Evolutionary conservation across 2,888 invertebrate genomes (phyloP), one percentile per base, ranked within the genome.

Genomic region (Julus scandinavius): DNA sequence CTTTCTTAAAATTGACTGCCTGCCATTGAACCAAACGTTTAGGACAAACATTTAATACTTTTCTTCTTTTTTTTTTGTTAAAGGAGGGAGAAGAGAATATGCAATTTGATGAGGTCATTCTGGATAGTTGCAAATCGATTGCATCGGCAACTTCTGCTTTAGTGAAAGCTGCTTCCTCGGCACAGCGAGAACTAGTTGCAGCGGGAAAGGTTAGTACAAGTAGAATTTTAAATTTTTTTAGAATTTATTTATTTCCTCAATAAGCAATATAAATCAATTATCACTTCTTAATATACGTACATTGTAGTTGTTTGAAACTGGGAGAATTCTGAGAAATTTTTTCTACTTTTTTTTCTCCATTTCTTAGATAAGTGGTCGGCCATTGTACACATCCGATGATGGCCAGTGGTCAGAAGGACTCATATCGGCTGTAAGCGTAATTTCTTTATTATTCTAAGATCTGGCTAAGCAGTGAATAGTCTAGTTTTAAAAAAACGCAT

Each of bases 51-150:
- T 45, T 49, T 63, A 87, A 54, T 85, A 49, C 41, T 86, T 49
- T 7, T 0, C 87, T 83, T 80, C 13, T 49, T 80, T 29, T 88
- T 45, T 29, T 29, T 88, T 45, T 29, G 29, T 90, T 93, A 11
- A 93, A 98, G 96, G 96, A 96, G 92, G 95, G 97, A 5, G 98
- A 98, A 92, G 98, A 98, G 92, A 96, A 95, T 90, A 94, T 99
- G 93, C 98, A 98, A 93, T 99, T 99, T 93, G 99, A 99, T 92
- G 99, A 99, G 93, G 98, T 99, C 96, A 99, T 99, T 91, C 93
- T 99, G 91, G 98, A 98, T 92, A 99, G 99, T 0, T 99, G 99
- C 80, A 98, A 98, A 93, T 97, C 97, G 2, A 99, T 99, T 91
- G 97, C 99, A 90, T 96, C 97, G 0, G 99, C 99, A 0, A 99